Evolutionary conservation across 2,113 vertebrate species (phyloP), one percentile per base, ranked within the genome.

Genomic region (Trogon surrucura): DNA sequence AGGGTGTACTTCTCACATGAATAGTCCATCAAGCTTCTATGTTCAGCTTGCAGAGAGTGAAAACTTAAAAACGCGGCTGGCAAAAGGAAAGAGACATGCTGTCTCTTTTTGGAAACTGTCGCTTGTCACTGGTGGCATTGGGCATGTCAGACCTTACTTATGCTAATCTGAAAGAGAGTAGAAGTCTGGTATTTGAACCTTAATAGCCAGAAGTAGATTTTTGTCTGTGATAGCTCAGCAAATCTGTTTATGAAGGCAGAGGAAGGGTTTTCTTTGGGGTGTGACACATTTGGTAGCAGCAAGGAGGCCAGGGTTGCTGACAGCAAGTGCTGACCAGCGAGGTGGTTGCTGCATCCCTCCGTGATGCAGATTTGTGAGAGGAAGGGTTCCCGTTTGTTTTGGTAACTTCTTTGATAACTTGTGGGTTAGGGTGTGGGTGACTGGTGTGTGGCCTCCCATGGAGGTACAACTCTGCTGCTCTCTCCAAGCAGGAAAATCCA

Each of bases 41-140:
- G 91, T 99, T 91, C 98, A 99, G 29, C 95, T 98, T 96, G 97
- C 95, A 45, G 96, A 98, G 19, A 98, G 98, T 95, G 98, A 98
- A 97, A 84, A 97, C 6, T 66, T 95, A 66, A 96, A 99, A 79
- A 56, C 98, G 47, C 96, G 98, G 91, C 97, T 99, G 85, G 93
- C 34, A 6, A 91, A 98, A 34, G 96, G n/a, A n/a, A n/a, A 41
- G 41, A 10, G 41, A 41, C 41, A 41, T 18, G 45, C 45, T 47
- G 4, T 34, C 32, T 25, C 20, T 34, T 15, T n/a, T n/a, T 11
- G 44, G 47, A 64, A 6, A 30, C 36, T 32, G 44, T 25, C n/a
- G 1, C 61, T 36, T 32, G 44, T 25, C 38, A 1, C 61, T 17
- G 3, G 8, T n/a, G 21, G 61, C 6, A 1, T 5, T 2, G 18